Base-by-base conservation (phyloP, 2,888 invertebrate genomes). In the Sipha maydis region DNA sequence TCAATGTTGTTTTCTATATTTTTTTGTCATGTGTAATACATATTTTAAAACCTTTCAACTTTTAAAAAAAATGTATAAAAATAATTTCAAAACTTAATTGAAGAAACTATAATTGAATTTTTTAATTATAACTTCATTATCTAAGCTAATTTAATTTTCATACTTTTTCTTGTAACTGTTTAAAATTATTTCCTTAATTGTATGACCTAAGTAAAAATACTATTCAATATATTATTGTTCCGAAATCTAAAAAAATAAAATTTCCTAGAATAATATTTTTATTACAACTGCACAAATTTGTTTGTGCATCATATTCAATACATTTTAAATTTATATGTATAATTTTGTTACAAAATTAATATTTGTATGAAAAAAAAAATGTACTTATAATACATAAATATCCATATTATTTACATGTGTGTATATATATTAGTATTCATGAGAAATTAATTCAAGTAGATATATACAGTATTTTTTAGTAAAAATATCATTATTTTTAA, bases 401-500 rank as follows among this genome's bases (percentile, higher is more conserved):
- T n/a, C n/a, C n/a, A n/a, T n/a, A n/a, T n/a, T n/a, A n/a, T n/a
- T n/a, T n/a, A n/a, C n/a, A n/a, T 71, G 14, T 71, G 14, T 14
- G 11, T 14, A 48, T 1, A 48, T 38, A 5, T 69, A 28, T 71
- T 28, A 0, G 8, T 38, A 73, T 83, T n/a, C 17, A 54, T 73
- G 25, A 25, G 25, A 31, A 73, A n/a, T 34, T 34, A 17, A 75
- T 75, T 75, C 14, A 54, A 38, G 28, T 73, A 14, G 0, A 0
- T 21, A 25, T 11, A n/a, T 0, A 79, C 1, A n/a, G 34, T 56
- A 21, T 14, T 19, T 73, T 11, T 4, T 54, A 3, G 21, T 1
- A 34, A 61, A 56, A 75, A 38, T 34, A 31, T 56, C 78, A 31
- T 78, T 78, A 78, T 79, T 28, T 28, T 77, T 25, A 76, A n/a